phyloP scores from a whole-genome alignment of 2,113 vertebrate species.

The Misgurnus mizolepis region DNA sequence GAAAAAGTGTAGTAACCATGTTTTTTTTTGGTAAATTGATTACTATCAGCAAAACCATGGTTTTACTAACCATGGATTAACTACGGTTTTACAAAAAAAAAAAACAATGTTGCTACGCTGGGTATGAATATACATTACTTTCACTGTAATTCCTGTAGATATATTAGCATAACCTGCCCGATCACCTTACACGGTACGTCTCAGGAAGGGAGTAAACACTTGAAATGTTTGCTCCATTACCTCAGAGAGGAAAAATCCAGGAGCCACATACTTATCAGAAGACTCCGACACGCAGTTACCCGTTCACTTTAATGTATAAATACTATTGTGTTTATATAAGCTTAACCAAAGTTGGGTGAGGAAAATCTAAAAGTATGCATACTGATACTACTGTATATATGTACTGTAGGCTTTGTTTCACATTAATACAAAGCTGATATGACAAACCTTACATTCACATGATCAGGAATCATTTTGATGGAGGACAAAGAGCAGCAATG shows the following conservation, averaged over 20 bases:
- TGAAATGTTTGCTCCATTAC: slow-evolving; percentile 28
- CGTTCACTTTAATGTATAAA: slow-evolving; percentile 24
- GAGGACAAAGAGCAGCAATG: too few species aligned
- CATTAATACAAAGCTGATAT: background rate
- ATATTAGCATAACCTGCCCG: background rate
- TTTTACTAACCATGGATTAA: background rate
- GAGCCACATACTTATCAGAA: slow-evolving; percentile 31
- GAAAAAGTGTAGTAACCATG: too few species aligned
- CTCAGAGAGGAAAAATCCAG: slow-evolving; percentile 36
- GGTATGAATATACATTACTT: background rate
- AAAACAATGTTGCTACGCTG: background rate
- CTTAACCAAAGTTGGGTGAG: background rate
- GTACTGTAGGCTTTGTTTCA: background rate
- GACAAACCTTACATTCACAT: background rate
- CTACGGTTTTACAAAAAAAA: too few species aligned
- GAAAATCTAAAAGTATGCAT: slow-evolving; percentile 1
- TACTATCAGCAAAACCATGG: too few species aligned
- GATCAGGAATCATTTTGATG: background rate
- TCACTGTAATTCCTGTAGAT: background rate
- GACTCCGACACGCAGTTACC: slow-evolving; percentile 6
- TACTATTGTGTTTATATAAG: background rate
- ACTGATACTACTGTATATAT: slow-evolving; percentile 1
- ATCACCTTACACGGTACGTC: background rate
- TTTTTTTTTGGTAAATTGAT: too few species aligned
- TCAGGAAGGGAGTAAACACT: background rate